phyloP scores from a whole-genome alignment of 2,113 vertebrate species.

The Oncorhynchus gorbuscha region DNA sequence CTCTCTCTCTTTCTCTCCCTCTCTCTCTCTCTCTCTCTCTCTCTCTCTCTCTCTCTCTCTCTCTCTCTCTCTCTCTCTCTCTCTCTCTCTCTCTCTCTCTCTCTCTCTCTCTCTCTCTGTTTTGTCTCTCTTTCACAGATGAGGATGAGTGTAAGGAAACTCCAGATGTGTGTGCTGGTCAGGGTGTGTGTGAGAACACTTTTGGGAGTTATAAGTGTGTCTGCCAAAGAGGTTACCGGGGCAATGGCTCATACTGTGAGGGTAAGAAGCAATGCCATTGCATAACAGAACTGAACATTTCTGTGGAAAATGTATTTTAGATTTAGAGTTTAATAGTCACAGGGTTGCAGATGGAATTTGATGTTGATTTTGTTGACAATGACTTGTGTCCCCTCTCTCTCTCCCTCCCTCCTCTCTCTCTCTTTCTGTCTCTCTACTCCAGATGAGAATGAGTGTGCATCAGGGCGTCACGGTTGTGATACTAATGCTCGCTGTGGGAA shows the following conservation, averaged over 20 bases:
- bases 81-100: too few relatives aligned
- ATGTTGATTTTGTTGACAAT: constrained; percentile 28
- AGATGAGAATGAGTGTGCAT: constrained; percentile 79
- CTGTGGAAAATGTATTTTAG: too few relatives aligned
- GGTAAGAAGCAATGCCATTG: constrained; percentile 52
- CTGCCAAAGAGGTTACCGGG: constrained; percentile 74
- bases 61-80: too few relatives aligned
- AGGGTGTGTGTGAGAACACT: constrained; percentile 75
- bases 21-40: neutral
- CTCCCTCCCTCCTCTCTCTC: constrained; percentile 6
- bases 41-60: neutral
- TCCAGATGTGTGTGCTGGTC: constrained; percentile 63
- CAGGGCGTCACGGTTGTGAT: constrained; percentile 70
- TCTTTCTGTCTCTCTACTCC: constrained; percentile 5
- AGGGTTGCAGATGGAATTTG: constrained; percentile 38
- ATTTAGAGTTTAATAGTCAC: too few relatives aligned
- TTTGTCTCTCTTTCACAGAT: constrained; percentile 66
- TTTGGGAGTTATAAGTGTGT: constrained; percentile 77
- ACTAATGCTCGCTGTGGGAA: constrained; percentile 77
- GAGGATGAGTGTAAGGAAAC: constrained; percentile 74
- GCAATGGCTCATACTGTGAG: constrained; percentile 80
- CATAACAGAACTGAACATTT: neutral
- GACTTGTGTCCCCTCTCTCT: constrained; percentile 26
- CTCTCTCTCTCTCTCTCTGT: too few relatives aligned
- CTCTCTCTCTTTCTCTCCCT: neutral